Percentiles rank a stretch among this genome's conserved stretches.
Evolutionary conservation across 1,140 invertebrate genomes (phyloP).

Genomic region (Notospermus geniculatus): DNA sequence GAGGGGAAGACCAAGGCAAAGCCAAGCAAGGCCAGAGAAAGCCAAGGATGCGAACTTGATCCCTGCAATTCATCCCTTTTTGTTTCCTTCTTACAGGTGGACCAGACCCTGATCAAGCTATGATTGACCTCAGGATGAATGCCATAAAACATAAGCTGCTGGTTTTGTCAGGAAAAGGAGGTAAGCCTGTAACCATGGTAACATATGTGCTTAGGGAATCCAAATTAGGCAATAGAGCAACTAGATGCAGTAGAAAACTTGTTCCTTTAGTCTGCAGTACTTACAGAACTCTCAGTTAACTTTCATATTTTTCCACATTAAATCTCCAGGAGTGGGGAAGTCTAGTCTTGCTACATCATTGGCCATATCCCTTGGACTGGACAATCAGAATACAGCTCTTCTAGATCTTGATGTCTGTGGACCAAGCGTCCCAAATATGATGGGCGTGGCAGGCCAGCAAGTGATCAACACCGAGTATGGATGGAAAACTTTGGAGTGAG

Average conservation of each 20-base stretch:
- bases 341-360: slow-evolving; percentile 4
- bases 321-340: slow-evolving; percentile 15
- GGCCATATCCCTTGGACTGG: neutral
- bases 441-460: slow-evolving; percentile 67
- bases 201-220: neutral
- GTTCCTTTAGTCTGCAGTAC: neutral
- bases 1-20: too few relatives aligned
- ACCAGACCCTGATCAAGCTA: neutral
- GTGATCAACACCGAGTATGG: slow-evolving; percentile 20
- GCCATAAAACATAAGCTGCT: slow-evolving; percentile 5
- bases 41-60: too few relatives aligned
- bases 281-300: neutral
- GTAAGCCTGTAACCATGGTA: neutral
- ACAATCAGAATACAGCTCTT: slow-evolving; percentile 66
- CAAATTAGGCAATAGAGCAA: neutral
- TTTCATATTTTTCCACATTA: neutral
- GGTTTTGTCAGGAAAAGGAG: slow-evolving; percentile 1
- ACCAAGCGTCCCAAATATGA: slow-evolving; percentile 79
- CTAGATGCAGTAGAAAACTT: neutral
- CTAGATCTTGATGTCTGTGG: slow-evolving; percentile 93
- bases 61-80: too few relatives aligned
- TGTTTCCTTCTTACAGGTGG: too few relatives aligned
- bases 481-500: slow-evolving; percentile 1
- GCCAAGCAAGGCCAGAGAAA: too few relatives aligned
- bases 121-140: slow-evolving; percentile 10